These are phyloP conservation scores for Subanguina moxae DNA, from an alignment of 1,140 invertebrate species.

Conservation along the genomic window DNA sequence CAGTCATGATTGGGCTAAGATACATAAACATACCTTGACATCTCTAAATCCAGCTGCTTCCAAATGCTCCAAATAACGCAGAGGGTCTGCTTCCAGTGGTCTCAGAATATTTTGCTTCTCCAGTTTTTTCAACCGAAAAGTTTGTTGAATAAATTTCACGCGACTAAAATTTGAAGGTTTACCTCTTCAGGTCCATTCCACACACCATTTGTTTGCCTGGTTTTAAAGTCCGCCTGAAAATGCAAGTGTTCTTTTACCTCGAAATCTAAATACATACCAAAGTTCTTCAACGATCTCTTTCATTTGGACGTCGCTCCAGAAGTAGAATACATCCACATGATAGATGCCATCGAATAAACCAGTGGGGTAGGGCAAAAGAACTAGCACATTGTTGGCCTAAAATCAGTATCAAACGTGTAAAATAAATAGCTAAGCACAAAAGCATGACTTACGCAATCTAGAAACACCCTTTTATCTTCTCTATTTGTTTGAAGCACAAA, in stretches of 20 bases:
- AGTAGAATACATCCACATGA: conserved; percentile 45
- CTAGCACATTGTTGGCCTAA: conserved; percentile 26
- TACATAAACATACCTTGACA: conserved; percentile 22
- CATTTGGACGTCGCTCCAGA: conserved; percentile 18
- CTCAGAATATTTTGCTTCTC: conserved; percentile 7
- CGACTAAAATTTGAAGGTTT: background rate
- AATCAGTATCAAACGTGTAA: background rate
- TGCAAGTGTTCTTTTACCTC: background rate
- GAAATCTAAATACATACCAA: background rate
- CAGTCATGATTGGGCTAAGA: background rate
- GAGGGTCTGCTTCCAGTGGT: conserved; percentile 24
- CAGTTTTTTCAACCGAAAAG: conserved; percentile 30
- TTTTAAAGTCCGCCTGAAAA: conserved; percentile 23
- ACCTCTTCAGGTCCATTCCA: conserved; percentile 36
- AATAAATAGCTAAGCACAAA: conserved; percentile 4
- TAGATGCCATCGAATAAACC: conserved; percentile 30
- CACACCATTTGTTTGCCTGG: conserved; percentile 26
- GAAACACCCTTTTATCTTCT: background rate
- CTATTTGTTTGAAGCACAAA: conserved; percentile 1
- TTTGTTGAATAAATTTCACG: conserved; percentile 11
- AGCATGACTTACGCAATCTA: conserved; percentile 4
- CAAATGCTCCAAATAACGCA: conserved; percentile 27
- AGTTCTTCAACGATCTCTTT: conserved; percentile 23
- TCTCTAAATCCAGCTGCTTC: conserved; percentile 32
- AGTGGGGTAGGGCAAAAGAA: conserved; percentile 32